Evolutionary conservation across 2,888 invertebrate genomes (phyloP).

Genomic region (Enoplolaimus lenunculus): DNA sequence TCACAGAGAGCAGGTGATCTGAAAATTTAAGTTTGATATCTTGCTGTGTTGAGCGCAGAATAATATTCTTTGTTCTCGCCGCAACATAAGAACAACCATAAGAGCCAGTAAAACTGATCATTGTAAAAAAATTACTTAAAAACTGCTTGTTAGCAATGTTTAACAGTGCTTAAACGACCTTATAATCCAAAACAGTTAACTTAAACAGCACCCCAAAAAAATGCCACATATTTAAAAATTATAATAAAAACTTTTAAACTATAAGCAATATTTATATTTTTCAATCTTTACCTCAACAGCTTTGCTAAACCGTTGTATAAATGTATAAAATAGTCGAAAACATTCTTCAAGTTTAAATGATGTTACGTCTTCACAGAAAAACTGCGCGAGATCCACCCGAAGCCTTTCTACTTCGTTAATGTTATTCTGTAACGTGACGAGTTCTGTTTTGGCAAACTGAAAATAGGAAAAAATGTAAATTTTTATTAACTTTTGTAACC

Average conservation of each 20-base stretch:
- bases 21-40: too few species aligned
- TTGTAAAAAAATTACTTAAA: too few species aligned
- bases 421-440: conserved; percentile 50
- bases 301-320: conserved; percentile 53
- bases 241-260: not conserved
- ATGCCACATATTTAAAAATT: not conserved
- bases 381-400: conserved; percentile 65
- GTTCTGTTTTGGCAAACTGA: conserved; percentile 35
- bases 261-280: not conserved
- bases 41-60: too few species aligned
- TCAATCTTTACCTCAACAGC: conserved; percentile 39
- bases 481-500: conserved; percentile 19
- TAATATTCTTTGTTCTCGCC: too few species aligned
- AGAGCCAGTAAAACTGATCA: too few species aligned
- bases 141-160: too few species aligned
- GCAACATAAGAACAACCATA: too few species aligned
- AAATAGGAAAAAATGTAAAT: conserved; percentile 9
- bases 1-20: too few species aligned
- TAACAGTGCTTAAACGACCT: too few species aligned
- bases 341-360: conserved; percentile 86
- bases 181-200: too few species aligned
- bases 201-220: too few species aligned
- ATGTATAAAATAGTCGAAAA: conserved; percentile 70
- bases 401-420: conserved; percentile 68
- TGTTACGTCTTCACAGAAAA: conserved; percentile 80